Conservation (phyloP, 2,797 vertebrate species). For the Buphagus erythrorhynchus region DNA sequence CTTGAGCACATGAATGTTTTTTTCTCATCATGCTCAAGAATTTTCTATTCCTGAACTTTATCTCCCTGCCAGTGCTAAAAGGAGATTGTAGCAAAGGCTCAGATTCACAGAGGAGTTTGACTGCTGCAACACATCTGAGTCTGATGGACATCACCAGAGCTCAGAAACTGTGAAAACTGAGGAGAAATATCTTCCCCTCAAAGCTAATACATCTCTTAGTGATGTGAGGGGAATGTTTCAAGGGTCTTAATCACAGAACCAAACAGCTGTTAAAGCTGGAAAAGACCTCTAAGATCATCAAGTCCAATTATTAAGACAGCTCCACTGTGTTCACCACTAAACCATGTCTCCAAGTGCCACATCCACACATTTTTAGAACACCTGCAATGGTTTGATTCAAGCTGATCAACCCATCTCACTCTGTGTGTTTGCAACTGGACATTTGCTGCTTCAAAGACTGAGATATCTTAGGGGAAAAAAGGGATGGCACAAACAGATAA, state of each 20-base stretch:
- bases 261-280: neutral
- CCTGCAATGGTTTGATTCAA: neutral
- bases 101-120: neutral
- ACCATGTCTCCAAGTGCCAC: neutral
- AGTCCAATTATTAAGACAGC: neutral
- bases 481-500: neutral
- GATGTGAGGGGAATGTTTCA: neutral
- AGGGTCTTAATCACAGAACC: neutral
- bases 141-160: neutral
- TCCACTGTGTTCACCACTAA: neutral
- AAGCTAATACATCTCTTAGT: neutral
- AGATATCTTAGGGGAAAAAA: neutral
- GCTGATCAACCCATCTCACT: neutral
- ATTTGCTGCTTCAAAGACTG: neutral
- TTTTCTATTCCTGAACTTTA: neutral
- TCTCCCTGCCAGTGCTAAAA: neutral
- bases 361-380: neutral
- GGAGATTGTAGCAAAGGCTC: neutral
- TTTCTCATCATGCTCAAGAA: neutral
- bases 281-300: neutral
- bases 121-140: neutral
- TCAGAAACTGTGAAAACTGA: neutral
- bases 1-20: neutral
- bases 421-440: neutral
- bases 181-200: neutral